Base-by-base conservation (phyloP, 2,113 vertebrate species). In the Nothoprocta pentlandii region DNA sequence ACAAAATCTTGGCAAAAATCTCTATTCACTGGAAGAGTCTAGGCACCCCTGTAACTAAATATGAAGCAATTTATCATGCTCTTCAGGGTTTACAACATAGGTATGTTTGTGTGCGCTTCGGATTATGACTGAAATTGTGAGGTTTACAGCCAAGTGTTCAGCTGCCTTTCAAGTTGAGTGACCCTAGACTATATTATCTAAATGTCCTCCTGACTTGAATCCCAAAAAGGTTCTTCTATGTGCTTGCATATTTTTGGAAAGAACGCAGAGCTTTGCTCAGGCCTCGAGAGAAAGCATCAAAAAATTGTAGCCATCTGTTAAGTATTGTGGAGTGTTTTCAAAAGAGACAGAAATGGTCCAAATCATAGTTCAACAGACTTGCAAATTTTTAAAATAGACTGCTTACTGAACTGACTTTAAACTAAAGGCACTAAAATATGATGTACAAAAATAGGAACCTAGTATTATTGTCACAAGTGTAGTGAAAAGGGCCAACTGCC, bases 301-400 rank as follows among this genome's bases (percentile, higher is more conserved):
- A 77, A 64, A 92, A 88, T 30, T 90, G 58, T n/a, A 84, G 80
- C 82, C 75, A 87, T 74, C 74, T 94, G 81, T 80, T 87, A 91
- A 67, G 46, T 75, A 80, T 73, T 26, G n/a, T 74, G 46, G 51
- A 80, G 69, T 81, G 84, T 77, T 93, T 95, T 95, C 76, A 88
- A 95, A 94, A 68, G 23, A 84, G 87, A 88, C 80, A 81, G 70
- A 95, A 95, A 79, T 3, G n/a, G 47, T 95, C 92, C 82, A 93
- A 94, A 93, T 90, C 82, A 90, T 36, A 88, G 90, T 80, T 90
- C 87, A 93, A 66, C 85, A 95, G 70, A 49, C 71, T 69, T 87
- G 90, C 46, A 85, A 87, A 47, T 78, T 95, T 95, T 84, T 49
- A 76, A 93, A 46, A 89, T 47, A 77, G n/a, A 39, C n/a, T 80